Base-by-base conservation (phyloP, 2,113 vertebrate species). In the Gallinago media region DNA sequence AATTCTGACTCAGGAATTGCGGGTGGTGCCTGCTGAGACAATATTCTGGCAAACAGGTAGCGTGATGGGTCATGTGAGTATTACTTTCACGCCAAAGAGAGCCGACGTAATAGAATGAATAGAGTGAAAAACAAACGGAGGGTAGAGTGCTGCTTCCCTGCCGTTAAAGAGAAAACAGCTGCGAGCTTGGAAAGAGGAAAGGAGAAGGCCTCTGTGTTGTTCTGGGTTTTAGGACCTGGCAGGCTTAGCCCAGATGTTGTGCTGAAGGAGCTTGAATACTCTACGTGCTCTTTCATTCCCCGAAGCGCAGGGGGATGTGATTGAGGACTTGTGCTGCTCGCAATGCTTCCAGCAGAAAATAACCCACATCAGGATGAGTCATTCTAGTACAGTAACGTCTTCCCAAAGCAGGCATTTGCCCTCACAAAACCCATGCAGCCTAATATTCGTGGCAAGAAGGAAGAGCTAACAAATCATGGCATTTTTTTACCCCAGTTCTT, bases 51-150 rank as follows among this genome's bases (percentile, higher is more conserved):
- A 85, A 12, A 92, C 97, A 95, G 97, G 97, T 96, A 96, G 91
- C 17, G 21, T 93, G 95, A 88, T 93, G 97, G 97, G 85, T 96
- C 96, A 85, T 94, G 34, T 59, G 94, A 96, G 95, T 85, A 77
- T 85, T 94, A 26, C 93, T 94, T 85, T 89, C 92, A 91, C 97
- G 89, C 95, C 95, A 40, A 49, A 91, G 93, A 76, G 91, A 87
- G 89, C 78, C 86, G 15, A 52, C 52, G 36, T 68, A 88, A 90
- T 54, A 90, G 94, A 87, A 84, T 62, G 8, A 94, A 85, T 94
- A 56, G 14, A 59, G 93, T 67, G 66, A 63, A 32, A 85, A 88
- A 74, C 87, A 95, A 91, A 93, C 27, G 8, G 68, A 36, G 96
- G 91, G 55, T 83, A 52, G 95, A 94, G 86, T 81, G 55, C 47